Percentiles rank a stretch among this genome's conserved stretches.
Evolutionary conservation across 2,888 invertebrate species (phyloP).

Genomic region (Ormyrus pomaceus): DNA sequence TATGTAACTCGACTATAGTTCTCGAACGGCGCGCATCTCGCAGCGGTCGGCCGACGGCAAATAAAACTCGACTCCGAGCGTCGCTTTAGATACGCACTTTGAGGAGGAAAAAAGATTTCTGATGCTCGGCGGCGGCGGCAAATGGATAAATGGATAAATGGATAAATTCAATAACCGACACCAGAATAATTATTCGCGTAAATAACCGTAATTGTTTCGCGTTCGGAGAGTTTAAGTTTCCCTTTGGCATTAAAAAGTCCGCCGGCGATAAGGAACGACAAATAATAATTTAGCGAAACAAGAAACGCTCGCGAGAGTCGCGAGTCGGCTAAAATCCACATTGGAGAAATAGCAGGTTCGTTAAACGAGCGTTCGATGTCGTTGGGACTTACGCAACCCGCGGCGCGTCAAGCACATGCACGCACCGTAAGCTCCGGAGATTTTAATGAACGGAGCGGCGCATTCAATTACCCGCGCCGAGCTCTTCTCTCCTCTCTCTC

Average conservation of each 20-base stretch:
- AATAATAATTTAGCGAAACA: conserved; percentile 39
- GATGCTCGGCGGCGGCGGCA: too few species aligned
- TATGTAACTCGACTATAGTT: conserved; percentile 14
- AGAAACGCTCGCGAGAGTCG: conserved; percentile 3
- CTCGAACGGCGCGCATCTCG: neutral
- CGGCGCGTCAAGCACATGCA: neutral
- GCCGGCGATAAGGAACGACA: conserved; percentile 29
- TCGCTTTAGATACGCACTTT: neutral
- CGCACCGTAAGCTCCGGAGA: conserved; percentile 29
- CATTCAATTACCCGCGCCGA: conserved; percentile 42
- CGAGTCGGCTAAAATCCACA: conserved; percentile 22
- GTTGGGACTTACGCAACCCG: neutral
- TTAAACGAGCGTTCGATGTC: conserved; percentile 5
- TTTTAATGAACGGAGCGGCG: conserved; percentile 50
- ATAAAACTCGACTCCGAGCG: neutral
- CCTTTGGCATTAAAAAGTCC: conserved; percentile 1
- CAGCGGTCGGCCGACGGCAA: neutral
- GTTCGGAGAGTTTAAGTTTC: neutral
- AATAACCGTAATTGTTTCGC: conserved; percentile 32
- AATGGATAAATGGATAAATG: too few species aligned
- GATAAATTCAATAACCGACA: conserved; percentile 31
- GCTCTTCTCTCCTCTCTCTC: too few species aligned
- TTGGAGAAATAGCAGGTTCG: conserved; percentile 30
- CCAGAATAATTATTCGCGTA: conserved; percentile 29
- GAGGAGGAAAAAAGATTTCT: too few species aligned